Percentiles rank a stretch among this genome's conserved stretches.
Conservation (phyloP, 1,140 invertebrate genomes). For the Patella vulgata region DNA sequence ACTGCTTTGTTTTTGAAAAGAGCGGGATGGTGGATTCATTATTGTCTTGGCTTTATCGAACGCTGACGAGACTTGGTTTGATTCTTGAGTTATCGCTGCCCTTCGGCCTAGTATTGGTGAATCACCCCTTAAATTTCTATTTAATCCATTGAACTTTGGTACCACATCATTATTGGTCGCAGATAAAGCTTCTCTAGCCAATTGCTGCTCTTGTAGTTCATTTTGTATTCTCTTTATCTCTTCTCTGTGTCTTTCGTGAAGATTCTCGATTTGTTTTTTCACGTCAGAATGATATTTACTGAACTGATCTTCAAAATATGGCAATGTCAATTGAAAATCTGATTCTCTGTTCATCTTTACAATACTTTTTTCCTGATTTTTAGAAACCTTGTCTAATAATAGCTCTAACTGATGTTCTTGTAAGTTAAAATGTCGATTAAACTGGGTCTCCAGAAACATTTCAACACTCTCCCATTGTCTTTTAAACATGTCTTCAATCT, state of each 20-base stretch:
- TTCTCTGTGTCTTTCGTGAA: conserved; percentile 18
- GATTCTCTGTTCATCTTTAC: not conserved
- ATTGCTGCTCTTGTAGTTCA: conserved; percentile 2
- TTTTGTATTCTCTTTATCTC: conserved; percentile 17
- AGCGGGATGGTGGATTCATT: not conserved
- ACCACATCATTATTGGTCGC: not conserved
- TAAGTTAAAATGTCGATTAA: conserved; percentile 3
- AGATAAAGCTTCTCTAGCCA: not conserved
- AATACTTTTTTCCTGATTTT: not conserved
- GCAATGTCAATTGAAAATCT: conserved; percentile 14
- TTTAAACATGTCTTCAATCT: conserved; percentile 7
- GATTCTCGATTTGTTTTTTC: conserved; percentile 22
- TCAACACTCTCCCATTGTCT: conserved; percentile 19
- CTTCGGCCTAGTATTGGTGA: not conserved
- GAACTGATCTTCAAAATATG: conserved; percentile 25
- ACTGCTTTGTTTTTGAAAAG: too few relatives aligned
- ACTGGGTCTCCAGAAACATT: conserved; percentile 9
- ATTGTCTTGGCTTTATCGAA: not conserved
- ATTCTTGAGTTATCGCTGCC: not conserved
- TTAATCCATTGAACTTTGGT: not conserved
- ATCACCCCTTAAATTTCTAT: not conserved
- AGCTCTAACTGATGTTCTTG: conserved; percentile 15
- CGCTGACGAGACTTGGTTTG: not conserved
- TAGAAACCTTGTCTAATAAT: not conserved
- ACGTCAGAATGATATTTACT: conserved; percentile 18